Base-by-base conservation (phyloP, 2,113 vertebrate species). In the Brachyhypopomus occidentalis region DNA sequence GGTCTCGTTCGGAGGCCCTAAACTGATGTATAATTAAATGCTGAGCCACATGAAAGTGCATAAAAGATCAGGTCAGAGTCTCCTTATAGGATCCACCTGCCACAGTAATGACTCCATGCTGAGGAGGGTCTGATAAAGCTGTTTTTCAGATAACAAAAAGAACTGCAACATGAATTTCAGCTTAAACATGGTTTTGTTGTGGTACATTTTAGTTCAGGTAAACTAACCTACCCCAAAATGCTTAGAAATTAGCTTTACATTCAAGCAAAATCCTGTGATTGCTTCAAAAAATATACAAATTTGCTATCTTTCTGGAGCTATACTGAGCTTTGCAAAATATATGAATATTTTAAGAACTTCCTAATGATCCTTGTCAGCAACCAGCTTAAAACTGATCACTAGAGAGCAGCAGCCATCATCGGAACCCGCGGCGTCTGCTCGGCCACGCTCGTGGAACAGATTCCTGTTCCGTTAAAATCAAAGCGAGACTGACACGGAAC, bases 1-100 rank as follows among this genome's bases (percentile, higher is more conserved):
- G 88, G 83, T 89, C 84, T 88, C 85, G 88, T 91, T 92, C 88
- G 82, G 89, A 91, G 90, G 86, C 87, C 88, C 88, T 86, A 48
- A 89, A 87, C 90, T 92, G 90, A 92, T 93, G 89, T 91, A 94
- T 93, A 94, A 93, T 94, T 94, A 91, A 94, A 91, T 90, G 90
- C 90, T 90, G 91, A 91, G 92, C 89, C 89, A 92, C 88, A 91
- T 93, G 89, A 93, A 93, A 92, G 92, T 93, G 92, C 92, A 94
- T 93, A 91, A 90, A 87, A 91, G 87, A 94, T 93, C 87, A 93
- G 55, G 87, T 87, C 76, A 76, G 67, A 80, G 34, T 56, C 70
- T 82, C 55, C 75, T 85, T 85, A 75, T 78, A 85, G 75, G 82
- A 63, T 55, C 66, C 27, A 56, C 60, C 77, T 77, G 19, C 84